Conservation (phyloP, 1,140 invertebrate species). For the Megathymus violae region DNA sequence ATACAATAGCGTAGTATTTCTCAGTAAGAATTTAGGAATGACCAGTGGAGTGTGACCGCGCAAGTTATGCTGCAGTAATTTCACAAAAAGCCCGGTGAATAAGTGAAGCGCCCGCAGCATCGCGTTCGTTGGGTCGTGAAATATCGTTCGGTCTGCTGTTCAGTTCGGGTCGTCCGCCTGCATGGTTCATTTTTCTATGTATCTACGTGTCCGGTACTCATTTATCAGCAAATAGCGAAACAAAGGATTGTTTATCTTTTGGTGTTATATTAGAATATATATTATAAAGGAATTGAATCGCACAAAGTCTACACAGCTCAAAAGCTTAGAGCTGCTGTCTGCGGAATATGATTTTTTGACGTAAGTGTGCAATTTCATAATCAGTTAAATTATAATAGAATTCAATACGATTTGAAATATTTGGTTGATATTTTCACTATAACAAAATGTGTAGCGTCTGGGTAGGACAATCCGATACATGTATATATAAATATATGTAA, state of each 20-base stretch:
- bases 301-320: too few species aligned
- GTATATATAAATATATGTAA: background rate
- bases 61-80: conserved; percentile 26
- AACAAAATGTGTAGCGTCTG: too few species aligned
- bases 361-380: too few species aligned
- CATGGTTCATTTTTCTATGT: background rate
- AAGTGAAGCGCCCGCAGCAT: conserved; percentile 18
- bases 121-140: conserved; percentile 21
- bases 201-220: conserved; percentile 14
- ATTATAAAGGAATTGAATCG: too few species aligned
- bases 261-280: too few species aligned
- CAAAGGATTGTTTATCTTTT: background rate
- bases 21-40: conserved; percentile 8
- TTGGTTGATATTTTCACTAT: too few species aligned
- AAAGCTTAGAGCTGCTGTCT: too few species aligned
- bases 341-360: too few species aligned
- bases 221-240: conserved; percentile 5
- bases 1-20: conserved; percentile 5
- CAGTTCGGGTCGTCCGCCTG: conserved; percentile 3
- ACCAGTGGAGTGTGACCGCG: conserved; percentile 5
- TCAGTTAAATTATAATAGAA: too few species aligned
- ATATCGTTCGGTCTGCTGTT: conserved; percentile 9
- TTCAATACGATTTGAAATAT: too few species aligned
- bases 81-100: conserved; percentile 26
- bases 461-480: too few species aligned